Percentiles rank a stretch among this genome's conserved stretches.
These are phyloP conservation scores for Hetaerina americana DNA, from an alignment of 1,140 invertebrate genomes.

Conservation along the genomic window DNA sequence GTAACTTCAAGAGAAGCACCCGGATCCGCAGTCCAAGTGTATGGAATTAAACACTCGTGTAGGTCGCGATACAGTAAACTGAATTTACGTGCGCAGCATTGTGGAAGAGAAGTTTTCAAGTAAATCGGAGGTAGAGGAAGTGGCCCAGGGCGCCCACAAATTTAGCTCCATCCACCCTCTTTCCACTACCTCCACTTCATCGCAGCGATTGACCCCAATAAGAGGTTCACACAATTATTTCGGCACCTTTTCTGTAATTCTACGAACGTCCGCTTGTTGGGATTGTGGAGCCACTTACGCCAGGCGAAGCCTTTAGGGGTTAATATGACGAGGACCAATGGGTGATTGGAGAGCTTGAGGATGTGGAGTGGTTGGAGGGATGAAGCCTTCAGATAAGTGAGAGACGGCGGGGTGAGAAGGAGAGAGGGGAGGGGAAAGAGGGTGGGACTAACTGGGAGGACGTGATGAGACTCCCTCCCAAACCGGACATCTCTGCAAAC, in stretches of 20 bases:
- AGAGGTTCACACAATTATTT: neutral
- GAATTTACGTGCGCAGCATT: no score
- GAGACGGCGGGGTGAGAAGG: neutral
- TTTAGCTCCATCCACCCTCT: no score
- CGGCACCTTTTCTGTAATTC: neutral
- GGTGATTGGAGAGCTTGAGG: neutral
- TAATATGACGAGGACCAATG: neutral
- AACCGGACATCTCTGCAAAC: neutral
- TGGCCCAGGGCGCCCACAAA: neutral
- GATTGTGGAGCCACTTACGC: neutral
- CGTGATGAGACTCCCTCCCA: neutral
- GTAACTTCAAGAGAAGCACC: no score
- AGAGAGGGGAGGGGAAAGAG: neutral
- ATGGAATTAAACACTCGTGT: no score
- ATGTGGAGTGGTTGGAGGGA: no score
- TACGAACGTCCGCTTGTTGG: neutral
- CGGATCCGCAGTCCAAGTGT: no score
- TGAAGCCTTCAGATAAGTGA: neutral
- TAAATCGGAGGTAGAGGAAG: neutral
- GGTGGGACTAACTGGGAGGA: neutral
- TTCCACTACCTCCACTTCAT: neutral
- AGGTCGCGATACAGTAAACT: no score
- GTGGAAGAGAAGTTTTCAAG: no score
- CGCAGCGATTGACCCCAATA: neutral
- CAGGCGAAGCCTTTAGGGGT: neutral